Evolutionary conservation across 2,888 invertebrate species (phyloP).

Genomic region (Mythimna loreyi): DNA sequence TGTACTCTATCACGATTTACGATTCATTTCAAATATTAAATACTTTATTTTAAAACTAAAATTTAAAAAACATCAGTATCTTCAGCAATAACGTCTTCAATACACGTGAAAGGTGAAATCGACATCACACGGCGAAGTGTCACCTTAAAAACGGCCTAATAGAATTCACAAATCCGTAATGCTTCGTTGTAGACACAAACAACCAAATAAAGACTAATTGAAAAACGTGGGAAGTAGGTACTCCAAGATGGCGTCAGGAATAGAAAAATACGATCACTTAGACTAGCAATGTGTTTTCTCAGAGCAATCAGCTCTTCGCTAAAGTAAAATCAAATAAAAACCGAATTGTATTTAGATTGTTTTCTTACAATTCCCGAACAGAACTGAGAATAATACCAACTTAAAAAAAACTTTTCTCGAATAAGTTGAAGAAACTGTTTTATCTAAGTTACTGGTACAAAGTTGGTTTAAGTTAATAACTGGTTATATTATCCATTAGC

Average conservation of each 20-base stretch:
- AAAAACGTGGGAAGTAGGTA: conserved; percentile 29
- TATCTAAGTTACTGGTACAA: neutral
- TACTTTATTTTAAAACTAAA: too few species aligned
- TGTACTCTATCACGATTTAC: too few species aligned
- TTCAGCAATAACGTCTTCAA: neutral
- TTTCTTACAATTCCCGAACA: conserved; percentile 22
- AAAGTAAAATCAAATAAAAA: conserved; percentile 31
- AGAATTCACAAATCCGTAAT: neutral
- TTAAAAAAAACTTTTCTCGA: neutral
- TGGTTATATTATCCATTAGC: conserved; percentile 17
- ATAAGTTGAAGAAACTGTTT: conserved; percentile 13
- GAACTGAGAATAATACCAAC: neutral
- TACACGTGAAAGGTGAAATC: neutral
- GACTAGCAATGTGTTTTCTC: conserved; percentile 30
- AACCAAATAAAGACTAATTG: conserved; percentile 20
- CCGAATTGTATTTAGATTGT: conserved; percentile 17
- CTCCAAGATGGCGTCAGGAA: conserved; percentile 8
- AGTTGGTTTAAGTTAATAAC: conserved; percentile 15
- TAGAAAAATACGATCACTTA: conserved; percentile 14
- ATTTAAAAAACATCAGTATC: too few species aligned
- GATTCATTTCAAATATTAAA: too few species aligned
- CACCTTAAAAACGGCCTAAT: conserved; percentile 3
- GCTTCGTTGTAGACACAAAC: conserved; percentile 8
- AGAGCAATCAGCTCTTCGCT: conserved; percentile 21
- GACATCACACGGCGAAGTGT: neutral